These are phyloP conservation scores for Coremacera marginata DNA, from an alignment of 2,888 invertebrate species.

Conservation along the genomic window DNA sequence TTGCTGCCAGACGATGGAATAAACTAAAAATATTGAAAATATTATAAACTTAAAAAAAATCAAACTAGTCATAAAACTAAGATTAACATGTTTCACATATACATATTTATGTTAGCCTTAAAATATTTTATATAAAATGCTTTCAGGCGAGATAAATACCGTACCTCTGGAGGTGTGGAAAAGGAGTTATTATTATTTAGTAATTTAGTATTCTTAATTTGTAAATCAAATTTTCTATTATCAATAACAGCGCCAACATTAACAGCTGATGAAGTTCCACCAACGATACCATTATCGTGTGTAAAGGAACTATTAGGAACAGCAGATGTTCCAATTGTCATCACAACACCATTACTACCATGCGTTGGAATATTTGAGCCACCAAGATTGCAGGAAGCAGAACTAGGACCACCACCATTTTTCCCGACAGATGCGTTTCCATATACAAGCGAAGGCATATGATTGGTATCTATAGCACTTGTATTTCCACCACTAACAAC, in stretches of 20 bases:
- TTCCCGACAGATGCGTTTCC: constrained; percentile 18
- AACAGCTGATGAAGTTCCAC: constrained; percentile 44
- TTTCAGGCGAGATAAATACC: constrained; percentile 38
- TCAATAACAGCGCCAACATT: constrained; percentile 51
- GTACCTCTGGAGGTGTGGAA: constrained; percentile 60
- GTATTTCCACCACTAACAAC: constrained; percentile 38
- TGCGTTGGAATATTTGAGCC: constrained; percentile 34
- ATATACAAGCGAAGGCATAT: constrained; percentile 19
- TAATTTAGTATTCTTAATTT: constrained; percentile 53
- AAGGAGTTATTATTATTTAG: constrained; percentile 55
- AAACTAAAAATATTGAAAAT: constrained; percentile 54
- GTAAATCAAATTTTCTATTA: constrained; percentile 59
- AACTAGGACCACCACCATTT: constrained; percentile 35
- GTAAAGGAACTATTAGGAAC: constrained; percentile 46
- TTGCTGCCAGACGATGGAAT: constrained; percentile 60
- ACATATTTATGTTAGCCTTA: not conserved
- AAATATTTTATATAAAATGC: not conserved
- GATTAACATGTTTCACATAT: not conserved
- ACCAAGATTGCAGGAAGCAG: constrained; percentile 13
- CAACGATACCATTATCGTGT: constrained; percentile 51
- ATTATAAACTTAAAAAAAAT: constrained; percentile 12
- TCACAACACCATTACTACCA: constrained; percentile 25
- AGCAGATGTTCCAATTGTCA: constrained; percentile 26
- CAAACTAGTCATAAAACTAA: not conserved
- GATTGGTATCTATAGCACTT: constrained; percentile 44